Evolutionary conservation across 53 echinoderm and acorn worm species (phyloP).

Genomic region (Paracentrotus lividus): DNA sequence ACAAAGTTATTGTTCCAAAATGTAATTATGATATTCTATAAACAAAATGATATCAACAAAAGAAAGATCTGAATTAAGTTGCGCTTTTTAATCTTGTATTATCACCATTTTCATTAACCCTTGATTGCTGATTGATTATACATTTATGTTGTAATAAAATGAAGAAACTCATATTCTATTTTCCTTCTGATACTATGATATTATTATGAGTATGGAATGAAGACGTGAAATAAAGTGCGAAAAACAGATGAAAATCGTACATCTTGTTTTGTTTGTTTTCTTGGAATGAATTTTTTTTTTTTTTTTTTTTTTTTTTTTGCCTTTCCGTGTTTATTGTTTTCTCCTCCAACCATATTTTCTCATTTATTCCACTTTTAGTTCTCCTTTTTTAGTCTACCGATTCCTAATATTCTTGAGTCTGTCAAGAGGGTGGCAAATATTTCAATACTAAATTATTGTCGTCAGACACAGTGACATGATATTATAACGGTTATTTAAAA

Average conservation of each 20-base stretch:
- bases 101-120: not conserved
- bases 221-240: conserved; percentile 50
- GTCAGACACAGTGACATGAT: too few species aligned
- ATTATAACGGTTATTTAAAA: too few species aligned
- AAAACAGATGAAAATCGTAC: conserved; percentile 22
- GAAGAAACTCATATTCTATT: conserved; percentile 46
- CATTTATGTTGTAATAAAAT: not conserved
- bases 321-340: too few species aligned
- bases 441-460: too few species aligned
- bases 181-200: conserved; percentile 25
- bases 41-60: not conserved
- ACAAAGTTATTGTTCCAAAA: not conserved
- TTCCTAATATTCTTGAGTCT: too few species aligned
- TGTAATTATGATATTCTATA: not conserved
- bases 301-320: too few species aligned
- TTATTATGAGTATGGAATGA: conserved; percentile 30
- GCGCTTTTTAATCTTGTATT: conserved; percentile 1
- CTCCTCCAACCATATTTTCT: too few species aligned
- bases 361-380: too few species aligned
- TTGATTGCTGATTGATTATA: conserved; percentile 1
- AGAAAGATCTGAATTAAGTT: not conserved
- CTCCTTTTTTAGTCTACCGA: too few species aligned
- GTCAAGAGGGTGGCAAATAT: too few species aligned
- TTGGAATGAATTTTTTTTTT: too few species aligned
- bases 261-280: not conserved